These are phyloP conservation scores for Jacana jacana DNA, from an alignment of 2,113 vertebrate genomes.

Conservation along the genomic window DNA sequence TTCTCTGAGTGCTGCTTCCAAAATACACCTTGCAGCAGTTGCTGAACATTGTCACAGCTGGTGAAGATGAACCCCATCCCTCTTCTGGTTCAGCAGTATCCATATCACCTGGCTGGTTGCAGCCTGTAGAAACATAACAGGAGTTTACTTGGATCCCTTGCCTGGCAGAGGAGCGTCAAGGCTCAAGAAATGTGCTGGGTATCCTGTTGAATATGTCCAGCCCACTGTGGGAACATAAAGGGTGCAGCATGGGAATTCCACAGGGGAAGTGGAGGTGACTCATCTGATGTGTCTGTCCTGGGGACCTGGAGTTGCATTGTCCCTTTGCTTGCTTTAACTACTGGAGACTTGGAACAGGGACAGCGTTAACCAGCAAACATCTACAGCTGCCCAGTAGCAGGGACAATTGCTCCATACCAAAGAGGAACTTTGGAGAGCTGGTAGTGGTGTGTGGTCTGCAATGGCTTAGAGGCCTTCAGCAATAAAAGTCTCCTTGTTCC, in stretches of 20 bases:
- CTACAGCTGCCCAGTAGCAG: neutral
- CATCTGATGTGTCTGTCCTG: rapidly evolving
- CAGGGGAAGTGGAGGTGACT: neutral
- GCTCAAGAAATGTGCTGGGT: neutral
- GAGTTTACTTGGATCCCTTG: neutral
- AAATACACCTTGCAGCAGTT: neutral
- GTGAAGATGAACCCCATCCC: neutral
- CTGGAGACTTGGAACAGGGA: neutral
- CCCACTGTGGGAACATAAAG: rapidly evolving
- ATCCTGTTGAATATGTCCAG: neutral
- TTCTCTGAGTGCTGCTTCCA: neutral
- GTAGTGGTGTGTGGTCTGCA: neutral
- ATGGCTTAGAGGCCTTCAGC: neutral
- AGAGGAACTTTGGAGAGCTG: neutral
- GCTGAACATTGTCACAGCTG: neutral
- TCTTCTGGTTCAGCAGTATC: neutral
- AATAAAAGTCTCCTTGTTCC: neutral
- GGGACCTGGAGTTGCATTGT: neutral
- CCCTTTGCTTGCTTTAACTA: neutral
- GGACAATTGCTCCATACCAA: neutral
- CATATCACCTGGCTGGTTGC: neutral
- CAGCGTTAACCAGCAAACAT: neutral
- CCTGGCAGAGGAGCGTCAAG: neutral
- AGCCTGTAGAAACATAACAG: neutral
- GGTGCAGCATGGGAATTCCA: neutral